Base-by-base conservation (phyloP, 2,113 vertebrate genomes). In the Micronycteris hirsuta region DNA sequence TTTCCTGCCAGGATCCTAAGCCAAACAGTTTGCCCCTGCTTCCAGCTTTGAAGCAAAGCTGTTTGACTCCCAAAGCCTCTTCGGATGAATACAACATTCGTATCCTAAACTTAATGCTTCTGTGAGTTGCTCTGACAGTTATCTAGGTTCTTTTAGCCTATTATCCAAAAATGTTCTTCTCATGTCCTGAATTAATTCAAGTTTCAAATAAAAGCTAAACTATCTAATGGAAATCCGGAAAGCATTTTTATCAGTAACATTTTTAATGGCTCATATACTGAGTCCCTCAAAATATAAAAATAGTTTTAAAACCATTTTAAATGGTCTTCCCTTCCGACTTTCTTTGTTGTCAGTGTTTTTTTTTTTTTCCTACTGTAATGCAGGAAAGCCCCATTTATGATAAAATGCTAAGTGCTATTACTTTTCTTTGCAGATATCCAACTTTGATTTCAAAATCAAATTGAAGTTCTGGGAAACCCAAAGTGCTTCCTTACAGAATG, bases 101-200 rank as follows among this genome's bases (percentile, higher is more conserved):
- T 73, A 93, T 54, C 63, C 95, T 95, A 93, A 97, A 92, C 71
- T 33, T 86, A 87, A 1, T 92, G 90, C 82, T 93, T 96, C 0
- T 3, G 54, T 96, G 91, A 96, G 86, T 97, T 94, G 83, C 61
- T 97, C 77, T 89, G 87, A 26, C 78, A 97, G 89, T 96, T 98
- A 95, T 95, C 86, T 86, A 58, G 95, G 93, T 95, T 97, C 76
- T 95, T 97, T 91, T 65, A 94, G 67, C 76, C 96, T 97, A 92
- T 98, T 98, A 97, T 96, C 91, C 43, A 84, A 94, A 98, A 90
- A 94, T 87, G 81, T 20, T 95, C 36, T 52, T 98, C 61, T 97
- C 38, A 86, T 97, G 95, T 98, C 92, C 95, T 93, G 95, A 97
- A 97, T 97, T 96, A 96, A 98, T 97, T 97, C 81, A 95, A 95